Conservation (phyloP, 2,888 invertebrate genomes). For the Noctua comes region DNA sequence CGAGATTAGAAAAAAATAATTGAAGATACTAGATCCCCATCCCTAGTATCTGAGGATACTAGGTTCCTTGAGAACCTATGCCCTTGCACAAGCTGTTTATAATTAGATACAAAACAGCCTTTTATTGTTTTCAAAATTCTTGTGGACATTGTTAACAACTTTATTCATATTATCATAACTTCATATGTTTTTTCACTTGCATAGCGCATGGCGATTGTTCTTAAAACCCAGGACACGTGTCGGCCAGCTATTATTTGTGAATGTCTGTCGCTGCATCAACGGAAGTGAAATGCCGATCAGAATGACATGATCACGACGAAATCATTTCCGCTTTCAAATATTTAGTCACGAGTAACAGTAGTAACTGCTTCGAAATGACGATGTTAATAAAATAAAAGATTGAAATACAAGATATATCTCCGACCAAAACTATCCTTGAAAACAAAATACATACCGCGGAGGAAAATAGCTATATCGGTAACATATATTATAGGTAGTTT, state of each 20-base stretch:
- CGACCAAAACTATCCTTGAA: not conserved
- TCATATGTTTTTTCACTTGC: slow-evolving; percentile 10
- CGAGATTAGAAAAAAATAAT: too few species aligned
- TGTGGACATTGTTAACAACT: slow-evolving; percentile 3
- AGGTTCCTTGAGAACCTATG: not conserved
- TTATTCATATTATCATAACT: slow-evolving; percentile 1
- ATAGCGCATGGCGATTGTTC: slow-evolving; percentile 9
- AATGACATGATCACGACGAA: slow-evolving; percentile 35
- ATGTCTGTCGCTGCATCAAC: slow-evolving; percentile 52
- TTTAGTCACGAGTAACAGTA: not conserved
- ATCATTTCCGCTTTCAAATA: slow-evolving; percentile 46
- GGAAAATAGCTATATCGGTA: not conserved
- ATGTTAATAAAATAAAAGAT: not conserved
- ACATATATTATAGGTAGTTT: not conserved
- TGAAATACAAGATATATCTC: not conserved
- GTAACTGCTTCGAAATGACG: not conserved
- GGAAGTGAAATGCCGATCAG: slow-evolving; percentile 53
- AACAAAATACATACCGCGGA: not conserved
- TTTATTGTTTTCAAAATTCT: not conserved
- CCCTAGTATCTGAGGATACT: too few species aligned
- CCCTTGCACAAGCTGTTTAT: not conserved
- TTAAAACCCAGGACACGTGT: slow-evolving; percentile 59
- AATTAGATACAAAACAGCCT: not conserved
- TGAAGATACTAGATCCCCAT: too few species aligned
- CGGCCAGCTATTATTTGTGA: slow-evolving; percentile 58